Evolutionary conservation across 1,140 invertebrate genomes (phyloP).

Genomic region (Lucilia cuprina): DNA sequence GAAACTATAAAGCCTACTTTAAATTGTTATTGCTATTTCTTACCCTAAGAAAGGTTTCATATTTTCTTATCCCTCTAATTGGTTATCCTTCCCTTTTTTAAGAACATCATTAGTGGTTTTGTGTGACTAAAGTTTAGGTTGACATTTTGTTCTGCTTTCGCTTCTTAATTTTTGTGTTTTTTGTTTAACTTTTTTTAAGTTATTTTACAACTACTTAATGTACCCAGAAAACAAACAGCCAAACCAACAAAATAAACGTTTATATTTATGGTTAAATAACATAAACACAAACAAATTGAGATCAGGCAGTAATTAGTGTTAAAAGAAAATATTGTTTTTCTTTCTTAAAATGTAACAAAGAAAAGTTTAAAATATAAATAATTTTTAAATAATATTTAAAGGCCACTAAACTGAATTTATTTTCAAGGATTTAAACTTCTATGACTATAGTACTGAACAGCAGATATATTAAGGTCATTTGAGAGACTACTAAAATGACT

Average conservation of each 20-base stretch:
- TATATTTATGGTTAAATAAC: background rate
- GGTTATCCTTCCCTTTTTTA: background rate
- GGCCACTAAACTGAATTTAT: no score
- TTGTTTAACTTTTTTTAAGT: background rate
- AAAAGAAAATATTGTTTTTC: background rate
- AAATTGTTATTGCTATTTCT: no score
- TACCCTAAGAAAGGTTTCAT: no score
- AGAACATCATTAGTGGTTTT: slow-evolving; percentile 13
- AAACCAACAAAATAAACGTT: background rate
- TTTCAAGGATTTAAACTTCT: no score
- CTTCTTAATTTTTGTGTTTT: background rate
- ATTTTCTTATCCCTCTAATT: no score
- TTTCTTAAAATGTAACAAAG: background rate
- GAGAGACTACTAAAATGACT: background rate
- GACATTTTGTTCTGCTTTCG: background rate
- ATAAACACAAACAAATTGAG: slow-evolving; percentile 29
- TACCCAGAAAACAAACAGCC: slow-evolving; percentile 1
- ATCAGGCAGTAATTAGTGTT: slow-evolving; percentile 21
- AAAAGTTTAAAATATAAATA: background rate
- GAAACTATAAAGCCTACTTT: no score
- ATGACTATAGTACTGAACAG: no score
- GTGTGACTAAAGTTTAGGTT: background rate
- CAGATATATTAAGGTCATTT: background rate
- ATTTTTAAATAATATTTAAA: no score
- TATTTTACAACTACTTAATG: slow-evolving; percentile 25